phyloP scores from a whole-genome alignment of 2,797 vertebrate species.

The Esox lucius region DNA sequence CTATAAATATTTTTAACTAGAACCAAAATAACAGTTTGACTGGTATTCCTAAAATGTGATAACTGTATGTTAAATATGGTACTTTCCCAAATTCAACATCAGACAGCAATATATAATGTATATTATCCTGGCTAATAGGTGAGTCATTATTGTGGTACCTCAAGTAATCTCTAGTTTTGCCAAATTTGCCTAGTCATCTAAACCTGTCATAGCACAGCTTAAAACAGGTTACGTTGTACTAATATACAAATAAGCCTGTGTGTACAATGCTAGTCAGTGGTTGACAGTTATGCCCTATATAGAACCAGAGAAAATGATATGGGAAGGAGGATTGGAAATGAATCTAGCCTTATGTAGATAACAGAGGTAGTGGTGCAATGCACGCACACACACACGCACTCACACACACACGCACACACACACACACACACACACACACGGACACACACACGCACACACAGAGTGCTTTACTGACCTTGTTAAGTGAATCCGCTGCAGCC shows the following conservation, averaged over 20 bases:
- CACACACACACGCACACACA: background rate
- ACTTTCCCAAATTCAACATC: too few relatives aligned
- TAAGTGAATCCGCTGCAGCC: slow-evolving; percentile 6
- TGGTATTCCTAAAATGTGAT: too few relatives aligned
- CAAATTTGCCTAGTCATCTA: too few relatives aligned
- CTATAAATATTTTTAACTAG: too few relatives aligned
- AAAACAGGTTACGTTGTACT: background rate
- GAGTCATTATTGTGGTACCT: too few relatives aligned
- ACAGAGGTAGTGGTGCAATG: background rate
- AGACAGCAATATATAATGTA: too few relatives aligned
- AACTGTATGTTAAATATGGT: too few relatives aligned
- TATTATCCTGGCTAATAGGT: too few relatives aligned
- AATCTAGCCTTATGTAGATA: slow-evolving; percentile 10
- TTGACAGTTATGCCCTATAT: background rate
- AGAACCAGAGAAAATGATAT: background rate
- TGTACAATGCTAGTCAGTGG: background rate
- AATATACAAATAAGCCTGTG: background rate
- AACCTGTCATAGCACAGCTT: too few relatives aligned
- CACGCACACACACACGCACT: background rate
- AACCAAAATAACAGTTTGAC: too few relatives aligned
- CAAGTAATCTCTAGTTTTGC: too few relatives aligned
- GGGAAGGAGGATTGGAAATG: background rate
- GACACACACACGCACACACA: background rate
- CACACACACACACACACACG: background rate
- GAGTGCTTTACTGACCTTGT: slow-evolving; percentile 1